A percentile compares a stretch with the other conserved stretches of the same genome.
Conservation (phyloP, 2,888 invertebrate genomes). For the Dasysyrphus albostriatus region DNA sequence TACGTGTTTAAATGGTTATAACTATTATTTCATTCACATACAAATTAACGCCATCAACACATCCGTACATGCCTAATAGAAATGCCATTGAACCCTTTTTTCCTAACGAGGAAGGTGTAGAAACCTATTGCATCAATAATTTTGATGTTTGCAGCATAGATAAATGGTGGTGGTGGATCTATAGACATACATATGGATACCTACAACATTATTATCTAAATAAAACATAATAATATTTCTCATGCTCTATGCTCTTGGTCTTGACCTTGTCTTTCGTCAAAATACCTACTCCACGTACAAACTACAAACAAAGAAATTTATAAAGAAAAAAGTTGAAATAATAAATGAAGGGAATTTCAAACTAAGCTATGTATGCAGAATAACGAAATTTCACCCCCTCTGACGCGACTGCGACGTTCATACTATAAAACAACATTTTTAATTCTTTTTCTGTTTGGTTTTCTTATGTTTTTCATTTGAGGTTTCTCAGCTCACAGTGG, state of each 20-base stretch:
- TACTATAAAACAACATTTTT: background rate
- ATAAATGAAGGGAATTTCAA: constrained; percentile 71
- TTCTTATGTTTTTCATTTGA: constrained; percentile 30
- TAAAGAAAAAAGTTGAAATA: constrained; percentile 50
- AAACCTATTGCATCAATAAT: background rate
- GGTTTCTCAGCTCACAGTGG: constrained; percentile 18
- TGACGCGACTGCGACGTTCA: background rate
- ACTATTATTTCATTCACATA: background rate
- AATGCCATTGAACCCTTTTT: constrained; percentile 19
- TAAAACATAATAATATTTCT: constrained; percentile 51
- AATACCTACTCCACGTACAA: constrained; percentile 61
- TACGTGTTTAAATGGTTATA: background rate
- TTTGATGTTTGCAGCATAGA: too few species aligned
- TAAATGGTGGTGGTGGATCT: too few species aligned
- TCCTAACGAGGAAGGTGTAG: background rate
- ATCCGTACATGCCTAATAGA: background rate
- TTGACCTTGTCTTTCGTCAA: constrained; percentile 74
- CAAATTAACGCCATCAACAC: background rate
- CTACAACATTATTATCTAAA: background rate
- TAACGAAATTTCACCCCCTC: constrained; percentile 57
- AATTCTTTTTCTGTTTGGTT: constrained; percentile 16
- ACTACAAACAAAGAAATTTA: constrained; percentile 70
- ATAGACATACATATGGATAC: background rate
- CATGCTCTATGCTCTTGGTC: constrained; percentile 50
- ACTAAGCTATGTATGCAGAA: constrained; percentile 32